A percentile compares a stretch with the other conserved stretches of the same genome.
Evolutionary conservation across 1,140 invertebrate species (phyloP).

Genomic region (Pemphigus obesinymphae): DNA sequence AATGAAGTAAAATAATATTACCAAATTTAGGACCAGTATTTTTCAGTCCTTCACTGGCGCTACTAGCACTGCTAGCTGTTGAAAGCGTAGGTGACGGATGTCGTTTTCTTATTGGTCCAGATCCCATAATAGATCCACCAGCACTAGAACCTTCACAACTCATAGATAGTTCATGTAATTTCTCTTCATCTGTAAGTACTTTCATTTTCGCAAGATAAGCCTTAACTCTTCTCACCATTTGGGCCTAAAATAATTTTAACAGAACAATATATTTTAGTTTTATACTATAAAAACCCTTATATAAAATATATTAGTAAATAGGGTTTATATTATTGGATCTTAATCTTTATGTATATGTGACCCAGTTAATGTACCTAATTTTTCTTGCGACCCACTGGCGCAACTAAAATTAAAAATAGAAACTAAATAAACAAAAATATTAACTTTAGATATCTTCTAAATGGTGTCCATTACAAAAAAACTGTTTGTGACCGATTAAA

Average conservation of each 20-base stretch:
- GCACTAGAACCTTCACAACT: slow-evolving; percentile 78
- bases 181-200: slow-evolving; percentile 85
- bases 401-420: no score
- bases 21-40: slow-evolving; percentile 62
- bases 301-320: not conserved
- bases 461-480: no score
- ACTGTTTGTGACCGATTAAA: no score
- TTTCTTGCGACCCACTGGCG: no score
- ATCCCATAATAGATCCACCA: slow-evolving; percentile 54
- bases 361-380: no score
- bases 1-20: slow-evolving; percentile 50
- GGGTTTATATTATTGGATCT: no score
- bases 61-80: slow-evolving; percentile 83
- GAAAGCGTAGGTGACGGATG: slow-evolving; percentile 83
- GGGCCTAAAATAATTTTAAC: slow-evolving; percentile 57
- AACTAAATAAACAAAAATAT: no score
- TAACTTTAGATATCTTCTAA: no score
- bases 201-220: slow-evolving; percentile 91
- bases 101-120: slow-evolving; percentile 59
- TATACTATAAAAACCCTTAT: not conserved
- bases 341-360: no score
- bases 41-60: slow-evolving; percentile 74
- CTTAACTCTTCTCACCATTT: slow-evolving; percentile 94
- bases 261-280: not conserved
- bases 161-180: slow-evolving; percentile 79